phyloP scores from a whole-genome alignment of 2,797 vertebrate species.

The Enteromius viviparus region DNA sequence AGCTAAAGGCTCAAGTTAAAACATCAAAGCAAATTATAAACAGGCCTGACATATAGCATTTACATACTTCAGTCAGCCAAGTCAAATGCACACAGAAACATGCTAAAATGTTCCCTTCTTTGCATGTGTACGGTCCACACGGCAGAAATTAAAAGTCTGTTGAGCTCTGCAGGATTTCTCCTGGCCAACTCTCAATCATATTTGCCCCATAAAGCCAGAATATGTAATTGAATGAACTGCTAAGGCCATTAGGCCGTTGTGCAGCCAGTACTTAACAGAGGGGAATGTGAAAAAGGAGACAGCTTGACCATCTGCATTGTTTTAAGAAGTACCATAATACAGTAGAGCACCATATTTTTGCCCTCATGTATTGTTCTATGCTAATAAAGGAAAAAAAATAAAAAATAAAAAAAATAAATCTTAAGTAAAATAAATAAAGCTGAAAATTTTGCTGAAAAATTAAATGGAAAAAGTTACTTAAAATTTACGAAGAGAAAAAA shows the following conservation, averaged over 20 bases:
- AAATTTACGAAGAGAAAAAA: neutral
- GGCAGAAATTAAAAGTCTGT: conserved; percentile 52
- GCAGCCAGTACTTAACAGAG: conserved; percentile 4
- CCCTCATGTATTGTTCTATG: no score
- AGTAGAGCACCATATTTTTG: no score
- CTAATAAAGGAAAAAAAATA: no score
- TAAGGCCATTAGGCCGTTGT: conserved; percentile 46
- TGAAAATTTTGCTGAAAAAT: no score
- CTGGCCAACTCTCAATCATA: conserved; percentile 33
- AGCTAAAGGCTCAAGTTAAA: neutral
- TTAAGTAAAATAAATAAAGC: no score
- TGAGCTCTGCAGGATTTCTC: conserved; percentile 22
- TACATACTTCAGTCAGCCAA: conserved; percentile 8
- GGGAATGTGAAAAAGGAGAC: conserved; percentile 39
- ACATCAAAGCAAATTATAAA: conserved; percentile 26
- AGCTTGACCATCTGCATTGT: neutral
- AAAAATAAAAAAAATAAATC: no score
- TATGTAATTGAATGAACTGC: conserved; percentile 51
- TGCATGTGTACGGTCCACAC: conserved; percentile 55
- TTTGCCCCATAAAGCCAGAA: conserved; percentile 34
- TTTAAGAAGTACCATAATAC: neutral
- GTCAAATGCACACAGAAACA: neutral
- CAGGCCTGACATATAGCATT: conserved; percentile 1
- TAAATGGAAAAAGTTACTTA: neutral
- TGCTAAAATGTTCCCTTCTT: neutral